Conservation (phyloP, 1,140 invertebrate genomes). For the Zaprionus camerounensis region DNA sequence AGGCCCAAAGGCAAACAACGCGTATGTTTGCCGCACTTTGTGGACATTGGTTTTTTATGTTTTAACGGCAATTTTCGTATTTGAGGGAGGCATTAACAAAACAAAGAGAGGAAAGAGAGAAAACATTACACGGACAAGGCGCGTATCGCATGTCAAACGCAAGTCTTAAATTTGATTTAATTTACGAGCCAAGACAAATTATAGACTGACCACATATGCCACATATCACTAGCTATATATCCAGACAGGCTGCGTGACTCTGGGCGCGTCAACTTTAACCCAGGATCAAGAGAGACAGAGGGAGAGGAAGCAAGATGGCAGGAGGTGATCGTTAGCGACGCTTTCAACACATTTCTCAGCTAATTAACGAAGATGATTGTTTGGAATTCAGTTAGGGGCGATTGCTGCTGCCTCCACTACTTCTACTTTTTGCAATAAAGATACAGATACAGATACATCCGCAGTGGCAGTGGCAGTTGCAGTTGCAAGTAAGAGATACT, state of each 20-base stretch:
- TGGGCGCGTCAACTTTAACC: constrained; percentile 64
- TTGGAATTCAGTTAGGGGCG: constrained; percentile 33
- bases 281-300: constrained; percentile 1
- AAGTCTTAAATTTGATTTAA: constrained; percentile 79
- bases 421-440: constrained; percentile 39
- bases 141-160: constrained; percentile 77
- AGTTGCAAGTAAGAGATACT: constrained; percentile 37
- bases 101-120: constrained; percentile 32
- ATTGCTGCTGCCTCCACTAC: constrained; percentile 9
- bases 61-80: constrained; percentile 70
- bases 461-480: constrained; percentile 20
- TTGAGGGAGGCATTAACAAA: constrained; percentile 28
- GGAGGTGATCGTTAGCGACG: neutral
- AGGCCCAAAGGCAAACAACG: constrained; percentile 8
- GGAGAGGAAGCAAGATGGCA: neutral
- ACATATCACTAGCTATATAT: constrained; percentile 15
- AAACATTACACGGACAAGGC: constrained; percentile 27
- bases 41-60: constrained; percentile 60
- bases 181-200: constrained; percentile 76
- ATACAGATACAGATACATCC: constrained; percentile 26
- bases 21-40: constrained; percentile 18
- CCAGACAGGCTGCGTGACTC: constrained; percentile 57
- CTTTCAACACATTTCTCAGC: constrained; percentile 59
- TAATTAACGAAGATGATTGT: constrained; percentile 66
- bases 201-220: constrained; percentile 53